Percentiles rank a stretch among this genome's conserved stretches.
Conservation (phyloP, 1,140 invertebrate species). For the Diorhabda carinulata region DNA sequence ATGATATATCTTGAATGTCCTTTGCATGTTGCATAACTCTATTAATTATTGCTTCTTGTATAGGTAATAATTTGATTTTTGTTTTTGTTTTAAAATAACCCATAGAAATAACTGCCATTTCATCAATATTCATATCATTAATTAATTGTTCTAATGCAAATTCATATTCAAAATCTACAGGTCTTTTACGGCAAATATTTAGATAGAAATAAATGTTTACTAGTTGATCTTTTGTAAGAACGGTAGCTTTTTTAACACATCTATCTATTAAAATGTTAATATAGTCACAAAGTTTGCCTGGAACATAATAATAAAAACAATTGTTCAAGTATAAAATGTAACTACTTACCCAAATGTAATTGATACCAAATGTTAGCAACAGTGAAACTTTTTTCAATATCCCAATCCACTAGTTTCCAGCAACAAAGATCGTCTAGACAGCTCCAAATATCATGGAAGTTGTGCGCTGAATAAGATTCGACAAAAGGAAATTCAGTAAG, state of each 20-base stretch:
- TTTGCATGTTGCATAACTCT: slow-evolving; percentile 45
- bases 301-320: not conserved
- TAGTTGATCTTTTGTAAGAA: slow-evolving; percentile 51
- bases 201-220: slow-evolving; percentile 55
- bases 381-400: slow-evolving; percentile 46
- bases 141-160: slow-evolving; percentile 47
- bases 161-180: slow-evolving; percentile 56
- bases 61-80: slow-evolving; percentile 47
- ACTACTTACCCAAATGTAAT: slow-evolving; percentile 40
- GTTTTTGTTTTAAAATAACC: slow-evolving; percentile 60
- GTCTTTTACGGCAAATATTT: slow-evolving; percentile 47
- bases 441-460: slow-evolving; percentile 54
- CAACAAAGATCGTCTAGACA: slow-evolving; percentile 54
- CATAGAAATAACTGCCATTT: slow-evolving; percentile 56
- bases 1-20: slow-evolving; percentile 50
- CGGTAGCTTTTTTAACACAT: slow-evolving; percentile 47
- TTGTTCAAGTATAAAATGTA: not conserved
- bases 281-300: slow-evolving; percentile 45
- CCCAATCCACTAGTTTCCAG: slow-evolving; percentile 46
- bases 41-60: slow-evolving; percentile 49
- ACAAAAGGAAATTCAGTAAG: slow-evolving; percentile 45
- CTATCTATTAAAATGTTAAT: slow-evolving; percentile 50
- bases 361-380: slow-evolving; percentile 53
- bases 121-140: slow-evolving; percentile 50
- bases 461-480: slow-evolving; percentile 39